Conservation (phyloP, 2,113 vertebrate species). For the Plecturocebus donacophilus region DNA sequence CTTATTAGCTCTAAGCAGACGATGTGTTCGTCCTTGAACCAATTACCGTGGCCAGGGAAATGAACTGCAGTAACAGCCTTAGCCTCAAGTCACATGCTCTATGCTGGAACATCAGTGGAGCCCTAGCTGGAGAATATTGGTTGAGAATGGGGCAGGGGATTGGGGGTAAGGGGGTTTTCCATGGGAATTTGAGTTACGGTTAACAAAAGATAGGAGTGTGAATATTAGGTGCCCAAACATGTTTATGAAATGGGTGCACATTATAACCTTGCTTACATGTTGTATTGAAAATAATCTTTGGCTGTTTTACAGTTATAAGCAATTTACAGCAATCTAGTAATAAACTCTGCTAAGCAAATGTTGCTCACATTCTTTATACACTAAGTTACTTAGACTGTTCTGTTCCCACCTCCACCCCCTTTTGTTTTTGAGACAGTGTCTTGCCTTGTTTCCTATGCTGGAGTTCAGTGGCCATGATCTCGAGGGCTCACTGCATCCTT, state of each 20-base stretch:
- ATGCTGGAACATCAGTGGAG: not conserved
- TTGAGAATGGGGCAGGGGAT: not conserved
- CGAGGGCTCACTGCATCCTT: too few species aligned
- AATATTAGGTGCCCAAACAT: not conserved
- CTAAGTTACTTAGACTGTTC: not conserved
- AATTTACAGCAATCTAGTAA: not conserved
- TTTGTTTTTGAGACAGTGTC: too few species aligned
- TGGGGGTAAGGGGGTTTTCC: not conserved
- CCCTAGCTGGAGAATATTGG: not conserved
- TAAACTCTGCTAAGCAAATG: slow-evolving; percentile 3
- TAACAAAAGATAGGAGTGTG: not conserved
- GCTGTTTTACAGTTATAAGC: not conserved
- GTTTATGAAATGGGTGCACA: not conserved
- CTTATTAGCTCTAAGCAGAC: not conserved
- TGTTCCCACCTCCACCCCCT: too few species aligned
- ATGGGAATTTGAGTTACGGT: not conserved
- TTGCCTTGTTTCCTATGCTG: too few species aligned
- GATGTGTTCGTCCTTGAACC: not conserved
- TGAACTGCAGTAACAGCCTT: not conserved
- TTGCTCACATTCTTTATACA: not conserved
- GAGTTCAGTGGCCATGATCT: too few species aligned
- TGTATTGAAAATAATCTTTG: not conserved
- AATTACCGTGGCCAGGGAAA: not conserved
- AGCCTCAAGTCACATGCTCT: not conserved
- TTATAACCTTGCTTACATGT: not conserved